Base-by-base conservation (phyloP, 2,797 vertebrate species). In the Decapterus maruadsi region DNA sequence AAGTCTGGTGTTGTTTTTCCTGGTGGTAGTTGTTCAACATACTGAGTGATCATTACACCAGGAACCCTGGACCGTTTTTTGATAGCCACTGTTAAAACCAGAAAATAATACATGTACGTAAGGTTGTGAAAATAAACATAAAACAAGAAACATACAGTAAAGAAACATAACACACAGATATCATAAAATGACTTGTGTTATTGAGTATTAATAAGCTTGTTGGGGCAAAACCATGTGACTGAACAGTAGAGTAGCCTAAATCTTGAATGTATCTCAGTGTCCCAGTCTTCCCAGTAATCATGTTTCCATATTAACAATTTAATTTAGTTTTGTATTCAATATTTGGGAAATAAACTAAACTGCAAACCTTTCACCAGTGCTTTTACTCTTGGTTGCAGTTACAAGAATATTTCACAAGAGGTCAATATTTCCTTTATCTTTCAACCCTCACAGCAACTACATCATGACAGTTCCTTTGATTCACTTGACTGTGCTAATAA, bases 1-100 rank as follows among this genome's bases (percentile, higher is more conserved):
- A 99, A 96, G 86, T 97, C 96, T 0, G 97, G 97, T 0, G 89
- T 92, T 10, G 95, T 93, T 86, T 93, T 95, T 71, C 96, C 97
- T 36, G 69, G 0, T 0, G 97, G 97, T 51, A 99, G 38, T 16
- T 90, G 50, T 19, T 97, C 94, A 34, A 96, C 92, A 89, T 90
- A 95, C 75, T 97, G 96, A 48, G 90, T 95, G 74, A 97, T 85
- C 17, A 80, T 78, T 59, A 98, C 97, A 2, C 97, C 97, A 1
- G 96, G 95, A 68, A 96, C 42, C 56, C 90, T 86, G 68, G 96
- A 96, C 75, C 92, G 95, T 91, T 91, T 97, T 71, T 87, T 90
- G 59, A 95, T 94, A 11, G 78, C 86, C 91, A 94, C 95, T 95
- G 77, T 72, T 31, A 75, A 76, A 87, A 13, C 50, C 16, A 81